Evolutionary conservation across 1,140 invertebrate genomes (phyloP), one percentile per base, ranked within the genome.

Genomic region (Aphaenogaster ashmeadi): DNA sequence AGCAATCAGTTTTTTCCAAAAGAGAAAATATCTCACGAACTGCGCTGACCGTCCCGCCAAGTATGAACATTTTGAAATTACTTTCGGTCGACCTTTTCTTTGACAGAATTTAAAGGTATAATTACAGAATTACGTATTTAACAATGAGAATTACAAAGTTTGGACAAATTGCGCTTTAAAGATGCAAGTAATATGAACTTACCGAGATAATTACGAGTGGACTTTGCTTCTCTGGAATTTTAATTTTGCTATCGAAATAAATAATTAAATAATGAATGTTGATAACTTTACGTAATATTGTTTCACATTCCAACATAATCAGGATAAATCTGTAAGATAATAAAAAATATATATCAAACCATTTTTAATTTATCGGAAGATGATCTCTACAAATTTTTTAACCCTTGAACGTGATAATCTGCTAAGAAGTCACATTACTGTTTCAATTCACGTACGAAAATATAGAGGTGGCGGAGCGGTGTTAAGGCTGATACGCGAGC

Each of bases 401-500:
- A 36, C 13, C 11, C 8, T 71, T n/a, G n/a, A 50, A 81, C 6
- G 6, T 18, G 33, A 47, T 74, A 74, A 84, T 62, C 52, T 50
- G n/a, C 47, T 75, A 75, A 72, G 33, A 50, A 83, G 11, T 47
- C 41, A 21, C 38, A 41, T 74, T 74, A 50, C 18, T 38, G 41
- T 84, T 84, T 84, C 80, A 47, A 75, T 74, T 75, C 41, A 50
- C 67, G 67, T 74, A 38, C 38, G 44, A 84, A 74, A 75, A 75
- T 84, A 75, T 62, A 72, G n/a, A 62, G 54, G 18, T 47, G 33
- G 15, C 18, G 11, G 41, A 36, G 27, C 56, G 44, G n/a, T 84
- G 54, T 84, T 84, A 84, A 84, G 41, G 41, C 27, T 60, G 80
- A 84, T 84, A 84, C 80, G 80, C 80, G 41, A 41, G 41, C 41